phyloP scores from a whole-genome alignment of 2,888 invertebrate genomes.

The Biston stratarius region DNA sequence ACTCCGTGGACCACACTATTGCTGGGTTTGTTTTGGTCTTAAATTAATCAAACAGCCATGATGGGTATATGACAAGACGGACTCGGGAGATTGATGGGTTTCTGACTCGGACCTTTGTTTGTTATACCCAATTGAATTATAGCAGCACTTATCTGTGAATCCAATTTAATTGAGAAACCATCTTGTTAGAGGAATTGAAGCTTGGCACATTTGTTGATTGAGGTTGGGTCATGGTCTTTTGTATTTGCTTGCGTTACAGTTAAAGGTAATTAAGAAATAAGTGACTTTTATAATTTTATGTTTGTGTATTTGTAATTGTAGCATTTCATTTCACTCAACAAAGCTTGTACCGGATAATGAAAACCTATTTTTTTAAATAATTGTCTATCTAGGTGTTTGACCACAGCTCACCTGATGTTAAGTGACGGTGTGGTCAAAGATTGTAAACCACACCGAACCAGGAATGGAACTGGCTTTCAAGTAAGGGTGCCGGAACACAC shows the following conservation, averaged over 20 bases:
- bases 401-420: too few relatives aligned
- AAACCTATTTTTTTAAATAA: too few relatives aligned
- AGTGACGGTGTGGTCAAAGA: too few relatives aligned
- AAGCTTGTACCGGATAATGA: too few relatives aligned
- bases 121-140: slow-evolving; percentile 31
- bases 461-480: too few relatives aligned
- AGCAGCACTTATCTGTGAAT: slow-evolving; percentile 13
- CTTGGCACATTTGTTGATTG: slow-evolving; percentile 13
- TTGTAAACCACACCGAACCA: too few relatives aligned
- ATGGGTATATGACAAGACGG: slow-evolving; percentile 62
- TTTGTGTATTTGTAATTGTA: too few relatives aligned
- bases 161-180: slow-evolving; percentile 15
- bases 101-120: slow-evolving; percentile 47
- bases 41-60: slow-evolving; percentile 70
- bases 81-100: slow-evolving; percentile 68
- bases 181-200: slow-evolving; percentile 10
- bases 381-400: too few relatives aligned
- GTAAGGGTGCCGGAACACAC: too few relatives aligned
- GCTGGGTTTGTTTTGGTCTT: slow-evolving; percentile 44
- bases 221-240: neutral
- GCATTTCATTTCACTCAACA: too few relatives aligned
- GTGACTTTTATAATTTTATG: too few relatives aligned
- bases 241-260: neutral
- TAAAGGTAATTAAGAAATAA: too few relatives aligned
- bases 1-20: neutral